Conservation (phyloP, 1,140 invertebrate genomes). For the Nebria ingens region DNA sequence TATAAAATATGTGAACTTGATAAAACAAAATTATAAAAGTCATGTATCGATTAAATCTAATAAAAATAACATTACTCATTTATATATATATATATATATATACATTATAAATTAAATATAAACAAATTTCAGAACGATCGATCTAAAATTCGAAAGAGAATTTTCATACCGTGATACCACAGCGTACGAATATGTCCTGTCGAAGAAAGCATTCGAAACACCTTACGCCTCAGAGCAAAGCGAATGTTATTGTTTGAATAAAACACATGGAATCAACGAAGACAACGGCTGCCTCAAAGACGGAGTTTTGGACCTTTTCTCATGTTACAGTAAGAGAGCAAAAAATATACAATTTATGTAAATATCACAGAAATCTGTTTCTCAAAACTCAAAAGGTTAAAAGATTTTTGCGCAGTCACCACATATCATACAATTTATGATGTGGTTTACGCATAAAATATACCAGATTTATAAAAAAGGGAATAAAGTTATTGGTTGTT, state of each 20-base stretch:
- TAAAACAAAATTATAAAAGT: too few relatives aligned
- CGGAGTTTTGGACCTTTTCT: constrained; percentile 29
- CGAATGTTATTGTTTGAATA: constrained; percentile 29
- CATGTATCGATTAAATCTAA: too few relatives aligned
- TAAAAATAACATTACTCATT: too few relatives aligned
- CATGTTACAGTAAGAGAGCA: constrained; percentile 28
- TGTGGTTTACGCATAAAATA: constrained; percentile 2
- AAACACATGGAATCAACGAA: constrained; percentile 23
- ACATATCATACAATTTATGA: not conserved
- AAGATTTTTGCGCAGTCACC: not conserved
- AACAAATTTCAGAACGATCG: constrained; percentile 24
- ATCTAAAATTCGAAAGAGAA: constrained; percentile 18
- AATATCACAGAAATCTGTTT: constrained; percentile 6
- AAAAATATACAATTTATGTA: constrained; percentile 3
- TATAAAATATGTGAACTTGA: too few relatives aligned
- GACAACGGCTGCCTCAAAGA: constrained; percentile 28
- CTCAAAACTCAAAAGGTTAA: too few relatives aligned
- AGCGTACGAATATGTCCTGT: constrained; percentile 24
- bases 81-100: too few relatives aligned
- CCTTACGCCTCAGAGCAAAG: constrained; percentile 19
- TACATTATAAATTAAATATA: too few relatives aligned
- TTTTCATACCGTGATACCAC: constrained; percentile 22
- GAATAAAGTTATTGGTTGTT: not conserved
- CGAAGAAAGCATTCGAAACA: constrained; percentile 18
- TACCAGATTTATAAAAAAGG: constrained; percentile 9